phyloP scores from a whole-genome alignment of 2,888 invertebrate genomes.

The Diaperis boleti region DNA sequence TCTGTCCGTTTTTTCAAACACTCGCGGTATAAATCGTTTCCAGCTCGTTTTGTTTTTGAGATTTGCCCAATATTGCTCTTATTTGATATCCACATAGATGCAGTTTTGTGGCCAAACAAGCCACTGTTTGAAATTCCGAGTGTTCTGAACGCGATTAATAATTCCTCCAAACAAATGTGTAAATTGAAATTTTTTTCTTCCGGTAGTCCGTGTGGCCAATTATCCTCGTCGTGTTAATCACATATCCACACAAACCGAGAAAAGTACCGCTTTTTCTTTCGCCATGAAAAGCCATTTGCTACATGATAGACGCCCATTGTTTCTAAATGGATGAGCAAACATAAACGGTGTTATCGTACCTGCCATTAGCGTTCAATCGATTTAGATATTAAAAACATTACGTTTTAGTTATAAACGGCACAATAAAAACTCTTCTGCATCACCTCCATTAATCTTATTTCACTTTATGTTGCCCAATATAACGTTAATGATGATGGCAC shows the following conservation, averaged over 20 bases:
- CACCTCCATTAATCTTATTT: constrained; percentile 41
- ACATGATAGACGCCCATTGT: constrained; percentile 45
- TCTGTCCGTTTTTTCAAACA: too few species aligned
- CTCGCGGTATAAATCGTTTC: too few species aligned
- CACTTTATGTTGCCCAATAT: constrained; percentile 36
- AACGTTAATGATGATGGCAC: constrained; percentile 41
- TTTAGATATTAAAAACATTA: constrained; percentile 43
- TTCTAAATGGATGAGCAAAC: constrained; percentile 45
- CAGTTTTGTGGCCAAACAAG: constrained; percentile 9
- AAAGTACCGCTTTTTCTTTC: constrained; percentile 39
- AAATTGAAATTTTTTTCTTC: constrained; percentile 33
- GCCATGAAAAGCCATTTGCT: constrained; percentile 42
- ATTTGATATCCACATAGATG: constrained; percentile 1
- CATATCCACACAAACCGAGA: constrained; percentile 30
- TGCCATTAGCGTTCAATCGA: constrained; percentile 45
- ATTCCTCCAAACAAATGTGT: constrained; percentile 30
- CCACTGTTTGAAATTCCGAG: constrained; percentile 8
- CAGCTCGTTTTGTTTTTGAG: too few species aligned
- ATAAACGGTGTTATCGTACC: constrained; percentile 44
- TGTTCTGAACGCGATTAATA: constrained; percentile 23
- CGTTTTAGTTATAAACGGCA: constrained; percentile 32
- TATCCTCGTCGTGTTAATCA: constrained; percentile 37
- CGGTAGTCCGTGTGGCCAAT: constrained; percentile 42
- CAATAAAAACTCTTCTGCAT: constrained; percentile 32
- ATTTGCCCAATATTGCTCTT: background rate